A percentile compares a stretch with the other conserved stretches of the same genome.
Evolutionary conservation across 1,140 invertebrate genomes (phyloP).

Genomic region (Daktulosphaira vitifoliae): DNA sequence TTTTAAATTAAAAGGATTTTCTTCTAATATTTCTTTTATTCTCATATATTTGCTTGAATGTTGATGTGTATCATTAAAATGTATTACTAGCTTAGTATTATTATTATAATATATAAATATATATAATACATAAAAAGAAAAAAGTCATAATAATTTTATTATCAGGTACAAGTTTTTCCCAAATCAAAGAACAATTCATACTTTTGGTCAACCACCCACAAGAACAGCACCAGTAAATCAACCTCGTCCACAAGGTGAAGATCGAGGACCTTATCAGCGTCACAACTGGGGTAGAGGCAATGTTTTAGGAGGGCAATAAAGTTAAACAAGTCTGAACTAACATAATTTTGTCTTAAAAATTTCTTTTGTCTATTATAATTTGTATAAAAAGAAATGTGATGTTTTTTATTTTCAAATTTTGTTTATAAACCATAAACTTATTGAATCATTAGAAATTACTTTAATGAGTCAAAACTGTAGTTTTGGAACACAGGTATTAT

Average conservation of each 20-base stretch:
- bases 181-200: conserved; percentile 52
- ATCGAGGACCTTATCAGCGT: conserved; percentile 46
- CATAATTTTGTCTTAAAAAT: background rate
- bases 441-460: background rate
- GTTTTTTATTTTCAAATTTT: conserved; percentile 1
- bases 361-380: conserved; percentile 11
- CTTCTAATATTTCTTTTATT: no score
- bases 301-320: conserved; percentile 52
- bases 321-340: conserved; percentile 25
- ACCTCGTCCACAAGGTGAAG: conserved; percentile 42
- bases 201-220: conserved; percentile 56
- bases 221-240: conserved; percentile 43
- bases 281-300: conserved; percentile 65
- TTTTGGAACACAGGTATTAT: no score
- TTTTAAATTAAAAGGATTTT: no score
- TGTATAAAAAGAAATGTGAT: background rate
- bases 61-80: no score
- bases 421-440: background rate
- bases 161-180: conserved; percentile 61
- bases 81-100: no score
- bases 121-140: no score
- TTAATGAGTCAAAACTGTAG: no score
- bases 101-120: no score
- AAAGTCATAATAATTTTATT: conserved; percentile 13
- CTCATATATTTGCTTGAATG: no score